Base-by-base conservation (phyloP, 2,797 vertebrate species). In the Malacoraja senta region DNA sequence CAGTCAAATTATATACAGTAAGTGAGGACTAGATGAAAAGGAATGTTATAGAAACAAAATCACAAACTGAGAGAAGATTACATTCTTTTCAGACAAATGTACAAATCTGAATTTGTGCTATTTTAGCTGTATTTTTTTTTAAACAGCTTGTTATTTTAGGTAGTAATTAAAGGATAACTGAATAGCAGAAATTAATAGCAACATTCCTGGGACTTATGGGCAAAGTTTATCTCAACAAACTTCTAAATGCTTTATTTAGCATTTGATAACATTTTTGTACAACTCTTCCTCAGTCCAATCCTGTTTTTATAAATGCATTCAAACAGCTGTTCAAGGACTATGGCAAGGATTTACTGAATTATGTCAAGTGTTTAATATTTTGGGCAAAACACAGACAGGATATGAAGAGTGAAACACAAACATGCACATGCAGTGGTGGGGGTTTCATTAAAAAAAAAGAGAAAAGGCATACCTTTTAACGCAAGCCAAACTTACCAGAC, bases 1-100 rank as follows among this genome's bases (percentile, higher is more conserved):
- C 53, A 93, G 93, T 93, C 80, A 93, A 94, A 94, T 94, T 72
- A 90, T 79, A 88, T 80, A 93, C 0, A 93, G 90, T 94, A 93
- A 93, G 91, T 0, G 93, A 79, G 84, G 92, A 68, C 86, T 93
- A 21, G 93, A 93, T 91, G 93, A 94, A 94, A 93, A 94, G 72
- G 21, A 88, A 12, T 29, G 26, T 63, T 90, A 17, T 78, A 93
- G 71, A 65, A 65, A 35, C 58, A 92, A 77, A 76, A 19, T 29
- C n/a, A 68, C n/a, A 88, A 35, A 58, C 80, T 53, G 13, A 24
- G 63, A 88, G 61, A 35, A 65, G 32, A 7, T 88, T 68, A 35
- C 61, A 35, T 65, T 88, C 71, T 26, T 86, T 8, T 65, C 24
- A 32, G 15, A 65, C 7, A 88, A 65, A n/a, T 65, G 17, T 7